A percentile compares a stretch with the other conserved stretches of the same genome.
Evolutionary conservation across 2,113 vertebrate genomes (phyloP).

Genomic region (Salvator merianae): DNA sequence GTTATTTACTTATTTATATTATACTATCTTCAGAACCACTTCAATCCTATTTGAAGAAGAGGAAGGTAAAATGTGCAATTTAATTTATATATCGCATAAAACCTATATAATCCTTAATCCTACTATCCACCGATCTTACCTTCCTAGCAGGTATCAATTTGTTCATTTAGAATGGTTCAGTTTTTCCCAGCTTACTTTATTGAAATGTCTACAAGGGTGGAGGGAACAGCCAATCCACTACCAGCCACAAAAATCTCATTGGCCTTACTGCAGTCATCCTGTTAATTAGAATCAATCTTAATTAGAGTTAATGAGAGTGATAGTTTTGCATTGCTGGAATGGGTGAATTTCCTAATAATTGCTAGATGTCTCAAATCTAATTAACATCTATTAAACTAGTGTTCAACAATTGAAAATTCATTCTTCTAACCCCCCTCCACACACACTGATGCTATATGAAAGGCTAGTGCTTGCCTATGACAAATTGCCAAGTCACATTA

Average conservation of each 20-base stretch:
- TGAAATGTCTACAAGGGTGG: not conserved
- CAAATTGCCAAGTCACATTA: conserved; percentile 15
- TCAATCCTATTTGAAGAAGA: no score
- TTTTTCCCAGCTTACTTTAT: not conserved
- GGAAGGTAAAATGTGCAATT: no score
- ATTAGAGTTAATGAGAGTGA: conserved; percentile 3
- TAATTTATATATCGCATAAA: no score
- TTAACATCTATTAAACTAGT: not conserved
- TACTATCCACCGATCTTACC: not conserved
- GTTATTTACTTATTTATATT: no score
- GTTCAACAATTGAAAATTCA: not conserved
- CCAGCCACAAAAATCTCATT: not conserved
- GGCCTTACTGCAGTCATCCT: not conserved
- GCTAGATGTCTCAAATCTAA: conserved; percentile 1
- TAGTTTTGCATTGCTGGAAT: not conserved
- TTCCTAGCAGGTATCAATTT: not conserved
- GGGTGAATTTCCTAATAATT: conserved; percentile 8
- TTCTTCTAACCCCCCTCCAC: not conserved
- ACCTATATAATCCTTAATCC: not conserved
- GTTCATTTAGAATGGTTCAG: not conserved
- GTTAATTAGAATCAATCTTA: conserved; percentile 14
- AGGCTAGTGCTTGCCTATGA: conserved; percentile 18
- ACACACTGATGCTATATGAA: not conserved
- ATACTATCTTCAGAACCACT: no score
- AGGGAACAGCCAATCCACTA: not conserved